These are phyloP conservation scores for Burhinus oedicnemus DNA, from an alignment of 2,113 vertebrate genomes.

Conservation along the genomic window DNA sequence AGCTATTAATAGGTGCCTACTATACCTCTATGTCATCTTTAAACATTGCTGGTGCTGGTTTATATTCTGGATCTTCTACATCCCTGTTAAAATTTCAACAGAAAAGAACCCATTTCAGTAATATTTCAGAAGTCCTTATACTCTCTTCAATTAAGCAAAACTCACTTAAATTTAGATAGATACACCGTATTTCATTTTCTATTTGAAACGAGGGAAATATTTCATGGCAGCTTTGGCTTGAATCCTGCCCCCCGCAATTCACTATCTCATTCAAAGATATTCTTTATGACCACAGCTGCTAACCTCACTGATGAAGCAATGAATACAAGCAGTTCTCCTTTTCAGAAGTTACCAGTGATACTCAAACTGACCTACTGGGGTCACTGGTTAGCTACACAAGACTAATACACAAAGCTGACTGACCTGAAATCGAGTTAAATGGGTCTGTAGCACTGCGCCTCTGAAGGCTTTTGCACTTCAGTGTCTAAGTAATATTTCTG, in stretches of 20 bases:
- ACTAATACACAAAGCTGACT: not conserved
- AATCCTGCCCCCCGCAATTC: not conserved
- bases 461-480: not conserved
- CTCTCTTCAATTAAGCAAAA: not conserved
- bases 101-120: constrained; percentile 9
- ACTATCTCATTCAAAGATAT: not conserved
- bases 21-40: constrained; percentile 97
- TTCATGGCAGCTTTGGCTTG: not conserved
- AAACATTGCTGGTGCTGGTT: constrained; percentile 93
- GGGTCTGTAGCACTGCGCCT: not conserved
- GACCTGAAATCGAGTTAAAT: not conserved
- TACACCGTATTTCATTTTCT: not conserved
- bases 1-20: not conserved
- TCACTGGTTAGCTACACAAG: constrained; percentile 16
- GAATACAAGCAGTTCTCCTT: not conserved
- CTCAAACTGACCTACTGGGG: not conserved
- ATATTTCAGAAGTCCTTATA: not conserved
- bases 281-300: not conserved
- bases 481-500: not conserved
- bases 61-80: constrained; percentile 98
- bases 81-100: constrained; percentile 81
- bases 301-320: not conserved
- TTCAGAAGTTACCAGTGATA: not conserved
- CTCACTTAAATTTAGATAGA: not conserved
- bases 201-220: not conserved